phyloP scores from a whole-genome alignment of 2,888 invertebrate genomes.

The Sisyra terminalis region DNA sequence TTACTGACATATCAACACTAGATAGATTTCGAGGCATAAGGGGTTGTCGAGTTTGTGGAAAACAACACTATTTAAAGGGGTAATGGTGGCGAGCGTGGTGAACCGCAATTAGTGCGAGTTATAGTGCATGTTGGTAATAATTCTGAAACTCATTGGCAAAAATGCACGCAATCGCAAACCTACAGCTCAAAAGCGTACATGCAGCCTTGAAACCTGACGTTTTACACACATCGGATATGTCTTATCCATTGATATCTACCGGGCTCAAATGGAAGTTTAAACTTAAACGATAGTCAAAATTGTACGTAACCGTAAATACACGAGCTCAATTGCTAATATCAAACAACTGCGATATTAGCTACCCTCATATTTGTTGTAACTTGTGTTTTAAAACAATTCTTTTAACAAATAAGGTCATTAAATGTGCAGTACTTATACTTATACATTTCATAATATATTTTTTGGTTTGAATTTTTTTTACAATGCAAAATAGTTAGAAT shows the following conservation, averaged over 20 bases:
- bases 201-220: too few species aligned
- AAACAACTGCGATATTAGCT: background rate
- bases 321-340: background rate
- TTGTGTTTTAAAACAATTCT: background rate
- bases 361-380: background rate
- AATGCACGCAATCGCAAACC: too few species aligned
- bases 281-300: background rate
- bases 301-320: background rate
- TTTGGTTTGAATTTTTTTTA: too few species aligned
- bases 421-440: too few species aligned
- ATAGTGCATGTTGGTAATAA: background rate
- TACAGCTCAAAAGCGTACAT: too few species aligned
- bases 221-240: too few species aligned
- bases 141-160: background rate
- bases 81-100: background rate
- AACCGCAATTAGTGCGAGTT: conserved; percentile 2
- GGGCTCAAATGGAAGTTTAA: too few species aligned
- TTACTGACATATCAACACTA: conserved; percentile 1
- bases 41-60: background rate
- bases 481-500: too few species aligned
- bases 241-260: too few species aligned
- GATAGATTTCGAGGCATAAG: background rate
- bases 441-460: too few species aligned
- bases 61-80: background rate
- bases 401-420: background rate